These are phyloP conservation scores for Lagopus muta DNA, from an alignment of 2,113 vertebrate species.

Conservation along the genomic window DNA sequence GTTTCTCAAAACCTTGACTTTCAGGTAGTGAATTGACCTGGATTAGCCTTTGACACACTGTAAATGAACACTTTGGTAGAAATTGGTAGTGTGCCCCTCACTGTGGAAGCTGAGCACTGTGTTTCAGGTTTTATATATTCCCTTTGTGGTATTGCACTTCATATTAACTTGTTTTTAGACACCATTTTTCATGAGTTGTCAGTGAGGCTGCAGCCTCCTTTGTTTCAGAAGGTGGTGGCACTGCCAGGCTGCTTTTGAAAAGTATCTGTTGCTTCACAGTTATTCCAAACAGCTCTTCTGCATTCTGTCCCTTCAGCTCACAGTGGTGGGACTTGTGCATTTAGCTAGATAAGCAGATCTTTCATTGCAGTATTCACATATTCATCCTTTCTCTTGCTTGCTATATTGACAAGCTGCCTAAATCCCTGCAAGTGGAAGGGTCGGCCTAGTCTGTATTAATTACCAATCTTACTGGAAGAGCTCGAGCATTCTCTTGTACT, in stretches of 20 bases:
- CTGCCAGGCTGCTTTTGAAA: constrained; percentile 36
- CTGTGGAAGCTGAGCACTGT: constrained; percentile 1
- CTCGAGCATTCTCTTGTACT: constrained; percentile 3
- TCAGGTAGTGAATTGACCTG: constrained; percentile 59
- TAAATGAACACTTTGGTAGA: constrained; percentile 42
- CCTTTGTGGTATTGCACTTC: constrained; percentile 39
- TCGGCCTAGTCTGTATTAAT: constrained; percentile 49
- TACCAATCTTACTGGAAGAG: constrained; percentile 15
- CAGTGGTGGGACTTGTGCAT: background rate
- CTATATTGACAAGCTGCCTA: constrained; percentile 48
- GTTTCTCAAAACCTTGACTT: constrained; percentile 60
- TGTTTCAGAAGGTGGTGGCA: constrained; percentile 22
- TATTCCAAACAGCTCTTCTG: constrained; percentile 41
- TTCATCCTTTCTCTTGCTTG: constrained; percentile 52
- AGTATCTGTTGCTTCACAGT: constrained; percentile 58
- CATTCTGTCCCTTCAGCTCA: constrained; percentile 32
- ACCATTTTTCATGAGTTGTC: constrained; percentile 55
- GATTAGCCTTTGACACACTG: constrained; percentile 65
- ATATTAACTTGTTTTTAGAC: constrained; percentile 52
- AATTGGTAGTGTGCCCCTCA: background rate
- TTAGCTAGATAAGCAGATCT: constrained; percentile 67
- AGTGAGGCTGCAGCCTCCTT: constrained; percentile 15
- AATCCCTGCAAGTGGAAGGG: background rate
- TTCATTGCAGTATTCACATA: constrained; percentile 45
- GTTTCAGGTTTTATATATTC: constrained; percentile 32